These are phyloP conservation scores for cattle (Bos taurus) DNA, from an alignment of 2,113 vertebrate species.

Conservation along the genomic window ARS-UCD2.0 NC_037348.1:56038501-56039000, in stretches of 20 bases:
- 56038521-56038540: background rate
- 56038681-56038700: background rate
- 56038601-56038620: background rate
- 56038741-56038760: background rate
- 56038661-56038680: background rate
- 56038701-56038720: background rate
- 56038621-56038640: background rate
- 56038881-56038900: background rate
- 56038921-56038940: background rate
- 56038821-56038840: background rate
- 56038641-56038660: background rate
- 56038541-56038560: background rate
- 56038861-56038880: background rate
- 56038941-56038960: background rate
- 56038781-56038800: background rate
- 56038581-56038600: background rate
- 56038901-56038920: background rate
- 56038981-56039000: too few relatives aligned
- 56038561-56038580: background rate
- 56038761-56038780: background rate
- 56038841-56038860: background rate
- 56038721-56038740: background rate
- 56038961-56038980: background rate
- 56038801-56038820: background rate
- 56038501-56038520: background rate